Evolutionary conservation across 2,888 invertebrate species (phyloP).

Genomic region (Dolichomitus sp.): DNA sequence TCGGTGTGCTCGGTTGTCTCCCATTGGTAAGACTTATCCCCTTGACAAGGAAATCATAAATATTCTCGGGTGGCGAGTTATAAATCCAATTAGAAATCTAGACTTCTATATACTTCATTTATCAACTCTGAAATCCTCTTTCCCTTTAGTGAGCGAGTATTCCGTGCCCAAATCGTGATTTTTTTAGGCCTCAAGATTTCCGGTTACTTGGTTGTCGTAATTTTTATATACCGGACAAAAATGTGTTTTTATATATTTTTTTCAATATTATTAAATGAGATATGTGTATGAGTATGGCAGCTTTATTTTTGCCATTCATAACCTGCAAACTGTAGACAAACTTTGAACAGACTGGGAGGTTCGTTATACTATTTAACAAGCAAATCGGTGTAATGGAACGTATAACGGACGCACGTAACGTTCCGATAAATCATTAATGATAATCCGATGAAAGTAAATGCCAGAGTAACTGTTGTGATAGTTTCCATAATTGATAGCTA

Average conservation of each 20-base stretch:
- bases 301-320: not conserved
- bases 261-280: too few relatives aligned
- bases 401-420: not conserved
- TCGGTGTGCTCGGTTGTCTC: not conserved
- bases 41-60: slow-evolving; percentile 41
- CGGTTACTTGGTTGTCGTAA: too few relatives aligned
- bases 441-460: not conserved
- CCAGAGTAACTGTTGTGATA: not conserved
- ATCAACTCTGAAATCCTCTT: not conserved
- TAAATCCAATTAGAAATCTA: slow-evolving; percentile 37
- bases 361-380: not conserved
- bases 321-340: not conserved
- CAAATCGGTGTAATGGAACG: not conserved
- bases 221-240: too few relatives aligned
- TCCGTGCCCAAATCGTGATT: too few relatives aligned
- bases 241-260: too few relatives aligned
- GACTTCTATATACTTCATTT: not conserved
- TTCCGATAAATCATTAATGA: not conserved
- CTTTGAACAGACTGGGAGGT: not conserved
- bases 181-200: too few relatives aligned
- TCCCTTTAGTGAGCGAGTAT: not conserved
- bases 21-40: not conserved
- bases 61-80: slow-evolving; percentile 15
- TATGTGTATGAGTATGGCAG: too few relatives aligned
- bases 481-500: slow-evolving; percentile 4